Evolutionary conservation across 2,888 invertebrate species (phyloP), one percentile per base, ranked within the genome.

Genomic region (Spisula subtruncata): DNA sequence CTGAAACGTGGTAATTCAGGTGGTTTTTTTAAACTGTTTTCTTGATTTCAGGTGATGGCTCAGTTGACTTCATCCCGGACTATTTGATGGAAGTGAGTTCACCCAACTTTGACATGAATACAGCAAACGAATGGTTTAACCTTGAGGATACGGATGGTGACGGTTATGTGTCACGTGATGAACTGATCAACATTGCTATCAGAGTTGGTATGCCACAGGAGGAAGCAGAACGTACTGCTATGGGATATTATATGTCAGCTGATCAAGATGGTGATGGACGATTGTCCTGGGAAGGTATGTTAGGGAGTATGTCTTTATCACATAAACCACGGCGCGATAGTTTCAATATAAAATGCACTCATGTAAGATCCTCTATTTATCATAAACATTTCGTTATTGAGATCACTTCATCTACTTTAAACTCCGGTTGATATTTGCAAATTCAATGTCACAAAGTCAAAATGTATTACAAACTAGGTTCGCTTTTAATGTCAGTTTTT

Each of bases 61-160:
- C 91, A 12, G 94, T 96, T 12, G 96, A 95, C 66, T 95, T 96
- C 85, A 94, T 96, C 25, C 96, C 96, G 0, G 96, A 96, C 86
- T 96, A 95, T 87, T 81, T 95, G 46, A 88, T 93, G 71, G 95
- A 95, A 85, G 92, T 96, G 48, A 92, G 94, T 54, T 90, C 93
- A 0, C 94, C 95, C 18, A 94, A 95, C 88, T 94, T 93, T 90
- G 94, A 93, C 20, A 71, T 90, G 0, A 93, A 93, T 46, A 93
- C 92, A 16, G 95, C 96, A 48, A 88, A 82, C 14, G 96, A 96
- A 88, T 95, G 95, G 95, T 96, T 95, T 88, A 84, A 93, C 1
- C 93, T 96, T 12, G 95, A 95, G 83, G 95, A 96, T 86, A 91
- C 94, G 0, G 93, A 96, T 87, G 92, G 93, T 12, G 96, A 96